Conservation (phyloP, 2,888 invertebrate genomes). For the Caenorhabditis sinica region DNA sequence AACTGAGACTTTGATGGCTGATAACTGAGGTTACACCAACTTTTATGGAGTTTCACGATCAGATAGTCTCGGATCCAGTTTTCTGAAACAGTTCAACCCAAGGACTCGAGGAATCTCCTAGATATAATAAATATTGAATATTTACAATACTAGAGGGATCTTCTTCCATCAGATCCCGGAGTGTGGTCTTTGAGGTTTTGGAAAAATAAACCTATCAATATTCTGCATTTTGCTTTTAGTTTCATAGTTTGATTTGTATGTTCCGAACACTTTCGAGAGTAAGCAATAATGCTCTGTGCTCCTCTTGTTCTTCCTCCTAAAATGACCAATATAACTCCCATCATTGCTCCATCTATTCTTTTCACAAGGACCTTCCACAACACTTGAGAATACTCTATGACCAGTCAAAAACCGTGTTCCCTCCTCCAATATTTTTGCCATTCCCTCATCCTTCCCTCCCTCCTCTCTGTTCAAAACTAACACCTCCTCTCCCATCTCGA, state of each 20-base stretch:
- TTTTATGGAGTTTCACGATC: too few species aligned
- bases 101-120: too few species aligned
- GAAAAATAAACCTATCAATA: too few species aligned
- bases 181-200: too few species aligned
- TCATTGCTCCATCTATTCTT: background rate
- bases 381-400: conserved; percentile 37
- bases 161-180: too few species aligned
- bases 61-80: too few species aligned
- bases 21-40: too few species aligned
- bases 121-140: too few species aligned
- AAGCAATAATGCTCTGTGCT: conserved; percentile 1
- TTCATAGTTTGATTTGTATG: background rate
- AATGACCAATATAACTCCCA: conserved; percentile 24
- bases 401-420: conserved; percentile 31
- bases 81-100: too few species aligned
- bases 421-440: background rate
- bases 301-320: conserved; percentile 16
- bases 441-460: background rate
- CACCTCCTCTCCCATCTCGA: background rate
- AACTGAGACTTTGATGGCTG: too few species aligned
- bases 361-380: conserved; percentile 31
- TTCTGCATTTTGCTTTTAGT: too few species aligned
- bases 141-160: too few species aligned
- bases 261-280: background rate
- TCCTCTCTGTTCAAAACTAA: background rate